Evolutionary conservation across 2,888 invertebrate species (phyloP).

Genomic region (Xestoiulus laeticollis): DNA sequence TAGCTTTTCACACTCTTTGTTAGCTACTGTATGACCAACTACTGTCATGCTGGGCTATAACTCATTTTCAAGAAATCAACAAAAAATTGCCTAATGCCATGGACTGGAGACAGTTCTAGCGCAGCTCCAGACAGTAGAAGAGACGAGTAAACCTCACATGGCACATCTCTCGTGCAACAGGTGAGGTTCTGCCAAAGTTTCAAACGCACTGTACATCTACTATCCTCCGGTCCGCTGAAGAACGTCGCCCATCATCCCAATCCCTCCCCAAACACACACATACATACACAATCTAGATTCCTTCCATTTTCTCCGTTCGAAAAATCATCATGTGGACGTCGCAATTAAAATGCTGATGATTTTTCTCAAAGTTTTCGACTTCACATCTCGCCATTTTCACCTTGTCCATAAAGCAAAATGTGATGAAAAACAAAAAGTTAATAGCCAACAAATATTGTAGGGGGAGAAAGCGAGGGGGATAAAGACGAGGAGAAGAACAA

Average conservation of each 20-base stretch:
- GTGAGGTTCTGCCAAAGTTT: background rate
- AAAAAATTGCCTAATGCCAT: no score
- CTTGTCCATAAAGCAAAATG: background rate
- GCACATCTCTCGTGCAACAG: no score
- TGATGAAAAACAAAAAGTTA: background rate
- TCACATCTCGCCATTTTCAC: background rate
- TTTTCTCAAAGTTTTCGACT: conserved; percentile 1
- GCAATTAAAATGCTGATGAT: conserved; percentile 39
- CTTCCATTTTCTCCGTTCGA: conserved; percentile 5
- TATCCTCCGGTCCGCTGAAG: background rate
- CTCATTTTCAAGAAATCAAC: no score
- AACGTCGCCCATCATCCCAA: background rate
- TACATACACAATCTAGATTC: background rate
- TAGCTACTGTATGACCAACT: no score
- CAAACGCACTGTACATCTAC: background rate
- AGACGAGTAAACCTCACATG: no score
- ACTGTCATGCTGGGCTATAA: no score
- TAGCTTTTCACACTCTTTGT: no score
- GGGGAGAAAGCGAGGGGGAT: background rate
- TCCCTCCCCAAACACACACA: background rate
- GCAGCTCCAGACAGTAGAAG: no score
- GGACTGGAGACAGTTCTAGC: no score
- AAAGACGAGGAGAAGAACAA: background rate
- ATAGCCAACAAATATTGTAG: background rate
- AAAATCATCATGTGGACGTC: conserved; percentile 39